phyloP scores from a whole-genome alignment of 1,140 invertebrate species.

The Lutraria rhynchaena region DNA sequence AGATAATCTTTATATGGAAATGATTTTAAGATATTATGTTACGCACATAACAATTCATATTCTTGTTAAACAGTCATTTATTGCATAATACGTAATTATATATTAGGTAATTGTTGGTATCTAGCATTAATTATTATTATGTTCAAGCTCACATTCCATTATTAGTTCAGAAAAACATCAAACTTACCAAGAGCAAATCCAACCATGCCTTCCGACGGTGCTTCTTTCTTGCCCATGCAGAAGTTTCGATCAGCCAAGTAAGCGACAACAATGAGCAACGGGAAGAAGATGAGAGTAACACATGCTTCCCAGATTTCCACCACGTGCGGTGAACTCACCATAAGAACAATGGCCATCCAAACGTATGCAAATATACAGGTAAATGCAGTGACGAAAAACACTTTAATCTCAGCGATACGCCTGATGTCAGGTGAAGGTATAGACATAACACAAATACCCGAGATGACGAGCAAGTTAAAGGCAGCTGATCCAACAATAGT shows the following conservation, averaged over 20 bases:
- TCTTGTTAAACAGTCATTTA: no score
- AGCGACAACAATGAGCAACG: constrained; percentile 82
- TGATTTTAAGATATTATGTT: no score
- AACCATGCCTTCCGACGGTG: constrained; percentile 62
- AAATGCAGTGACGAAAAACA: constrained; percentile 85
- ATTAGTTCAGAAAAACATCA: no score
- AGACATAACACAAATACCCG: constrained; percentile 85
- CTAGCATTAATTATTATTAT: no score
- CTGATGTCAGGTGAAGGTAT: constrained; percentile 84
- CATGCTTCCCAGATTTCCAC: constrained; percentile 86
- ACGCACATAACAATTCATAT: no score
- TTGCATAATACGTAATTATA: no score
- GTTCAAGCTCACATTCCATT: no score
- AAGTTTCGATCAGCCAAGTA: constrained; percentile 85
- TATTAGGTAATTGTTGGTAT: no score
- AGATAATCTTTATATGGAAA: no score
- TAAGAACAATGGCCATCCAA: constrained; percentile 86
- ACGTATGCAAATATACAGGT: constrained; percentile 87
- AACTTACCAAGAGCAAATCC: constrained; percentile 77
- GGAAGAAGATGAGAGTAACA: constrained; percentile 86
- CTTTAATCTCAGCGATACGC: constrained; percentile 84
- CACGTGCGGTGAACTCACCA: constrained; percentile 80
- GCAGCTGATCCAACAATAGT: constrained; percentile 88
- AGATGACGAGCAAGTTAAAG: constrained; percentile 87
- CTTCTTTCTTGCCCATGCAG: constrained; percentile 70